Evolutionary conservation across 1,140 invertebrate genomes (phyloP).

Genomic region (Mizuhopecten yessoensis): DNA sequence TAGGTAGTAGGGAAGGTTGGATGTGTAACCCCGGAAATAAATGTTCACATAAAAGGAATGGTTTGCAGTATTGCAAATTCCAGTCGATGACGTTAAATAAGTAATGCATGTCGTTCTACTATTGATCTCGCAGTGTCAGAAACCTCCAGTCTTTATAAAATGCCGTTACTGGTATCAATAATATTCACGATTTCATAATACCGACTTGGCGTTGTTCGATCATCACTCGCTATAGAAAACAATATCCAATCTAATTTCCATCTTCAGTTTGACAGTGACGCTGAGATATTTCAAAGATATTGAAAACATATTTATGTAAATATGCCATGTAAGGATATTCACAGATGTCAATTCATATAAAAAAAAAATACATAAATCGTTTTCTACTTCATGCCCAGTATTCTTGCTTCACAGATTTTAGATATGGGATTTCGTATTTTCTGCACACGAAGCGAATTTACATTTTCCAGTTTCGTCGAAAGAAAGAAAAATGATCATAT

Average conservation of each 20-base stretch:
- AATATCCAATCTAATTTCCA: not conserved
- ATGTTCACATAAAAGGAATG: too few relatives aligned
- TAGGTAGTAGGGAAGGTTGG: too few relatives aligned
- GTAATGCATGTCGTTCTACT: too few relatives aligned
- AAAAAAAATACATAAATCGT: not conserved
- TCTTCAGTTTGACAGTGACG: not conserved
- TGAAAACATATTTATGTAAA: conserved; percentile 25
- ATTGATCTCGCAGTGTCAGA: too few relatives aligned
- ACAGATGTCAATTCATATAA: not conserved
- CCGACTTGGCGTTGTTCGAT: not conserved
- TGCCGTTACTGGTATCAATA: not conserved
- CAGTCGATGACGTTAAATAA: too few relatives aligned
- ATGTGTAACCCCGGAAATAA: too few relatives aligned
- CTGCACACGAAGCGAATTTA: conserved; percentile 7
- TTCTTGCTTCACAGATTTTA: not conserved
- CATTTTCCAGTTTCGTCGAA: not conserved
- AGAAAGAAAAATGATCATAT: not conserved
- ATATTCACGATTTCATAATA: not conserved
- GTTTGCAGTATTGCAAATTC: too few relatives aligned
- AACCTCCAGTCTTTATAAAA: too few relatives aligned
- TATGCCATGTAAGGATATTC: not conserved
- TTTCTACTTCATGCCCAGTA: not conserved
- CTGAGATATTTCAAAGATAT: not conserved
- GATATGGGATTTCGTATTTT: not conserved
- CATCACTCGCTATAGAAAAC: not conserved